Base-by-base conservation (phyloP, 2,888 invertebrate species). In the Pyralis farinalis region DNA sequence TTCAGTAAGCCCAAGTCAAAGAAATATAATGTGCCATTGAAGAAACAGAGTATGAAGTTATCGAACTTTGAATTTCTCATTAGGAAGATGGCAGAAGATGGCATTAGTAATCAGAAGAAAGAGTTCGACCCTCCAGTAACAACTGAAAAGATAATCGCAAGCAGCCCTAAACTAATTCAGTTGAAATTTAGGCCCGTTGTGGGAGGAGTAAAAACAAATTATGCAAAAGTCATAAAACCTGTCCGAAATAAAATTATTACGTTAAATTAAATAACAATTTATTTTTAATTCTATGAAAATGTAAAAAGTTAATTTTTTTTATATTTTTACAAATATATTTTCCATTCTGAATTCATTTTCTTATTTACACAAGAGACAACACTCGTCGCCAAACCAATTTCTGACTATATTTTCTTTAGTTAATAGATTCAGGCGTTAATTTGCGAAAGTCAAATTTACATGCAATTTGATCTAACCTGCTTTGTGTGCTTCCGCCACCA, bases 1-100 rank as follows among this genome's bases (percentile, higher is more conserved):
- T 1, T 40, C 1, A 72, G 64, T 34, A 78, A 66, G 34, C 49
- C 51, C 0, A 71, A 64, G 27, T 57, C 73, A 0, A 87, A 86
- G 54, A 86, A 78, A 35, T 87, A 72, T 42, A 83, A 76, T 7
- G 62, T 86, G 9, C 86, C 87, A 0, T 46, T 87, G 21, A 87
- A 87, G 53, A 85, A 75, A 47, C 74, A 71, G 10, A 86, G 66
- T 36, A 82, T 85, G 82, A 85, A 80, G 34, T 51, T 84, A 4
- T 86, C 87, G 0, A 76, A 75, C 36, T 85, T 82, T 7, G 86
- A 86, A 50, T 61, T 72, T 6, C 55, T 78, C 31, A 34, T 84
- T 29, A 67, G 82, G 16, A 83, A 71, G 46, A 57, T 78, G 30
- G 76, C 71, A 0, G 80, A 77, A 20, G 61, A 73, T 0, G 53